phyloP scores from a whole-genome alignment of 2,888 invertebrate genomes.

The Cantharis nigra region DNA sequence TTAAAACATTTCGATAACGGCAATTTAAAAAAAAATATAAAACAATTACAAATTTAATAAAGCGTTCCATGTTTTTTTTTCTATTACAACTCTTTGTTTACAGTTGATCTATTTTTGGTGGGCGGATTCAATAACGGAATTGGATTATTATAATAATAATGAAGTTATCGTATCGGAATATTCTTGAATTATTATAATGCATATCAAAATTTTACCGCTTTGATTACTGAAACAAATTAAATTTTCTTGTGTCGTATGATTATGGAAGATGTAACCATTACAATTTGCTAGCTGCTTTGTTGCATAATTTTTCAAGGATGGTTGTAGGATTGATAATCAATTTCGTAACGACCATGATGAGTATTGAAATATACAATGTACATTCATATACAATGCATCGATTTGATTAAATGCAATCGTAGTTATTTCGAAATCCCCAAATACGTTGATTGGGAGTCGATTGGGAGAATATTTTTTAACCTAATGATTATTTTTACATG shows the following conservation, averaged over 20 bases:
- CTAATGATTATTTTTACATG: no score
- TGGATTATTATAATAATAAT: background rate
- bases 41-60: background rate
- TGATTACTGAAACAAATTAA: background rate
- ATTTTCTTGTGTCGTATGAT: background rate
- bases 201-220: background rate
- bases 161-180: background rate
- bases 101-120: background rate
- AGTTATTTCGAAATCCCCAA: background rate
- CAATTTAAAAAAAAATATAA: background rate
- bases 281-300: background rate
- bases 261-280: background rate
- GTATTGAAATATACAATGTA: background rate
- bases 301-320: background rate
- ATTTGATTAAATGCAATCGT: background rate
- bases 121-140: conserved; percentile 1
- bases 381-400: no score
- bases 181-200: background rate
- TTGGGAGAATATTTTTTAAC: no score
- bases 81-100: background rate
- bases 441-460: no score
- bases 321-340: background rate
- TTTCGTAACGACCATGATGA: background rate
- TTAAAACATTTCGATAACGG: background rate
- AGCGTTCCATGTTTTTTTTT: background rate